Percentiles rank a stretch among this genome's conserved stretches.
Evolutionary conservation across 2,888 invertebrate species (phyloP).

Genomic region (Epiblema foenella): DNA sequence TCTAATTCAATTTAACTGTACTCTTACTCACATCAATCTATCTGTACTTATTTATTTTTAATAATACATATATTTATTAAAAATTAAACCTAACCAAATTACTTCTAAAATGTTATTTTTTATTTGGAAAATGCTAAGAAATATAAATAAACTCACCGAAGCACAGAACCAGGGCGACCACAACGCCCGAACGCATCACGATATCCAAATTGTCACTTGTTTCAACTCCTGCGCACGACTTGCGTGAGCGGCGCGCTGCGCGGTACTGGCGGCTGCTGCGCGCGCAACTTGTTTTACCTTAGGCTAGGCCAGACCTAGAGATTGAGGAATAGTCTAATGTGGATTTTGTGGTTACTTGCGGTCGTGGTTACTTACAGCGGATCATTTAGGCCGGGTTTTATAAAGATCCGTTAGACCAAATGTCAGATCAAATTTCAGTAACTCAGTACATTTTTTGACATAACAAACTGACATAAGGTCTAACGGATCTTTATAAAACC

Average conservation of each 20-base stretch:
- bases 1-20: neutral
- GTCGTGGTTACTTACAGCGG: neutral
- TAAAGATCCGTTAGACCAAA: no score
- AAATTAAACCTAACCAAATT: neutral
- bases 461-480: no score
- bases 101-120: no score
- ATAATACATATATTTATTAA: no score
- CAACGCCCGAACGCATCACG: slow-evolving; percentile 53
- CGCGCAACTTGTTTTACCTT: slow-evolving; percentile 44
- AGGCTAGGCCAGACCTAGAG: slow-evolving; percentile 1
- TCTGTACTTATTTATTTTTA: no score
- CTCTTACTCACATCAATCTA: no score
- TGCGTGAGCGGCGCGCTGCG: slow-evolving; percentile 33
- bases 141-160: slow-evolving; percentile 58
- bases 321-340: neutral
- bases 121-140: no score
- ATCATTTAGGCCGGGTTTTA: no score
- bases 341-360: neutral
- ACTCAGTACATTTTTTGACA: no score
- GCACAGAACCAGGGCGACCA: slow-evolving; percentile 56
- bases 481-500: no score
- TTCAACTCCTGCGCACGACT: slow-evolving; percentile 9
- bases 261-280: slow-evolving; percentile 51
- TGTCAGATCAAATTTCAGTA: no score
- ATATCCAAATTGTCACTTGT: slow-evolving; percentile 13